These are phyloP conservation scores for Odocoileus hemionus DNA, from an alignment of 2,113 vertebrate genomes.

Conservation along the genomic window DNA sequence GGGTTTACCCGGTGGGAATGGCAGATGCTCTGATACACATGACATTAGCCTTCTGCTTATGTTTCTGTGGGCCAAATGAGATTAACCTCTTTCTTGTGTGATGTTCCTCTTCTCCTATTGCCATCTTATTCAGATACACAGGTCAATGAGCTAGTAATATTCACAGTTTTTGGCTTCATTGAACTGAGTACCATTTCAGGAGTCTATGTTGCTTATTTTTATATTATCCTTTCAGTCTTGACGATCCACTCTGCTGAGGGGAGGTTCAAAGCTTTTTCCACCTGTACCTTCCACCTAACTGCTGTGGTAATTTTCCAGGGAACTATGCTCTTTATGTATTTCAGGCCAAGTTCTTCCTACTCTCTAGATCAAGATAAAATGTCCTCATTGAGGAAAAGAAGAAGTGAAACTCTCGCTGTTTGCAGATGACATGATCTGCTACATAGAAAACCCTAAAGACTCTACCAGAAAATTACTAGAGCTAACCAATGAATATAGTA, in stretches of 20 bases:
- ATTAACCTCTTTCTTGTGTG: constrained; percentile 36
- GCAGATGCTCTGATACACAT: constrained; percentile 5
- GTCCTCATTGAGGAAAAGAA: neutral
- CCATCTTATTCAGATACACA: too few species aligned
- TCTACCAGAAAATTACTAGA: too few species aligned
- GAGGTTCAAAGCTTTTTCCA: constrained; percentile 53
- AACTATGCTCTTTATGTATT: constrained; percentile 33
- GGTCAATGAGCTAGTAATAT: neutral
- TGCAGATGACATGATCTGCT: too few species aligned
- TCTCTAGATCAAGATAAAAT: neutral
- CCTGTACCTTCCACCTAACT: constrained; percentile 49
- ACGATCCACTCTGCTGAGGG: neutral
- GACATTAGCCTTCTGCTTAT: neutral
- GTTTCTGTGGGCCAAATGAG: constrained; percentile 44
- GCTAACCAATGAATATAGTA: too few species aligned
- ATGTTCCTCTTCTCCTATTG: too few species aligned
- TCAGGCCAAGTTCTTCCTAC: neutral
- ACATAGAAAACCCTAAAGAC: too few species aligned
- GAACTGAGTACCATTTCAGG: too few species aligned
- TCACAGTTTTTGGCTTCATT: too few species aligned
- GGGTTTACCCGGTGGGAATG: neutral
- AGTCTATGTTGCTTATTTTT: too few species aligned
- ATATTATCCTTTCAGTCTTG: constrained; percentile 30
- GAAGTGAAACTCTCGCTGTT: too few species aligned
- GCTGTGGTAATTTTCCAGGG: constrained; percentile 43